Conservation (phyloP, 1,140 invertebrate species). For the Drosophila biarmipes region DNA sequence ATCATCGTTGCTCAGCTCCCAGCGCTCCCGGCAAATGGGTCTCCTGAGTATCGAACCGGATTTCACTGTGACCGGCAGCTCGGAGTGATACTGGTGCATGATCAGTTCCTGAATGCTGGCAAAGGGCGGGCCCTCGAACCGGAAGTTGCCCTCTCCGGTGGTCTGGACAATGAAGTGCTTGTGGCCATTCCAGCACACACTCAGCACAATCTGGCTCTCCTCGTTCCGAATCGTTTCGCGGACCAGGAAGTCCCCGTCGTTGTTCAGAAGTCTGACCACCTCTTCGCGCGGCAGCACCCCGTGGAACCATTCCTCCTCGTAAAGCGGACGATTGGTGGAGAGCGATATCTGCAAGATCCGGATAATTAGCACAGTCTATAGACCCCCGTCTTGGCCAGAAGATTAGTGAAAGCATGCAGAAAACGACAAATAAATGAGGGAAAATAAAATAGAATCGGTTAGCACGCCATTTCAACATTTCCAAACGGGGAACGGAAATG, state of each 20-base stretch:
- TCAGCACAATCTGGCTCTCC: constrained; percentile 96
- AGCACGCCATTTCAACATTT: constrained; percentile 58
- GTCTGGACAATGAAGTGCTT: constrained; percentile 99
- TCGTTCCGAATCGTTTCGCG: constrained; percentile 97
- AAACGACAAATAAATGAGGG: constrained; percentile 26
- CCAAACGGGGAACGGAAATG: constrained; percentile 61
- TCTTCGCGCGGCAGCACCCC: constrained; percentile 98
- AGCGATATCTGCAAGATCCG: constrained; percentile 75
- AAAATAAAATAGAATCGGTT: constrained; percentile 33
- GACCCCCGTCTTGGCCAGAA: not conserved
- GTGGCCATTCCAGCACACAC: constrained; percentile 97
- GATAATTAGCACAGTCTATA: constrained; percentile 37
- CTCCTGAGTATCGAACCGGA: constrained; percentile 95
- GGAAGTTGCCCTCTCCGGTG: constrained; percentile 94
- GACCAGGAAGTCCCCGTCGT: constrained; percentile 97
- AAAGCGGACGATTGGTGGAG: constrained; percentile 87
- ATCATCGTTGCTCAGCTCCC: constrained; percentile 99
- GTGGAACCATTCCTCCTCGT: constrained; percentile 98
- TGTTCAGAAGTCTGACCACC: constrained; percentile 94
- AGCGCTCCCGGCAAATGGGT: constrained; percentile 95
- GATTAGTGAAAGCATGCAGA: constrained; percentile 54
- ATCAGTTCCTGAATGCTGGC: constrained; percentile 96
- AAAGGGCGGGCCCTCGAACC: constrained; percentile 97
- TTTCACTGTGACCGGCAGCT: constrained; percentile 94
- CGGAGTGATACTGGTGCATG: constrained; percentile 93